These are phyloP conservation scores for Genyomyrus donnyi DNA, from an alignment of 2,113 vertebrate species.

Conservation along the genomic window DNA sequence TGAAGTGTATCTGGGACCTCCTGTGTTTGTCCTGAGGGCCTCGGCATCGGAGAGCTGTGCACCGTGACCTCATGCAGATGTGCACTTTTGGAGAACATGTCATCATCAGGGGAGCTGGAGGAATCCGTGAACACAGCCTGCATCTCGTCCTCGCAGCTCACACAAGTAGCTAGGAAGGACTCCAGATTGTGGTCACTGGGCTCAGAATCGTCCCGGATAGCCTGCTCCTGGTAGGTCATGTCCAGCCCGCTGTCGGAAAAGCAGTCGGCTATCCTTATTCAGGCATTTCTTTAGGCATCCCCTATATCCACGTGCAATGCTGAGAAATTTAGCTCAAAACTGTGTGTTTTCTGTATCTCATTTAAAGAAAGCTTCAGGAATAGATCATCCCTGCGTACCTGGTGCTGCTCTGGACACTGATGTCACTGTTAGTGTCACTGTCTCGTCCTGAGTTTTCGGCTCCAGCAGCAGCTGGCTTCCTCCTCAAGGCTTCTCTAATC, in stretches of 20 bases:
- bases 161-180: not conserved
- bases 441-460: not conserved
- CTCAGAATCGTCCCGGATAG: not conserved
- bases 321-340: not conserved
- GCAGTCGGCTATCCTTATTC: not conserved
- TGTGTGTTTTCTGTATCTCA: not conserved
- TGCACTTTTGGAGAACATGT: not conserved
- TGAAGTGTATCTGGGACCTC: not conserved
- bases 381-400: slow-evolving; percentile 17
- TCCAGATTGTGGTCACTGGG: slow-evolving; percentile 9
- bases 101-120: not conserved
- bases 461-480: accelerated
- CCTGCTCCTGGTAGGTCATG: slow-evolving; percentile 19
- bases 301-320: not conserved
- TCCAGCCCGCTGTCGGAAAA: slow-evolving; percentile 16
- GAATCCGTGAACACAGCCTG: not conserved
- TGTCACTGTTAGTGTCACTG: slow-evolving; percentile 14
- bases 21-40: not conserved
- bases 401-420: slow-evolving; percentile 5
- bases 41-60: not conserved
- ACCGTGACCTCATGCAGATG: not conserved
- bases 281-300: not conserved
- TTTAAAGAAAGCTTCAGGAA: not conserved
- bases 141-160: not conserved
- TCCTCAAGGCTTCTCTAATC: slow-evolving; percentile 9